phyloP scores from a whole-genome alignment of 2,888 invertebrate genomes.

The Hymenopus coronatus region DNA sequence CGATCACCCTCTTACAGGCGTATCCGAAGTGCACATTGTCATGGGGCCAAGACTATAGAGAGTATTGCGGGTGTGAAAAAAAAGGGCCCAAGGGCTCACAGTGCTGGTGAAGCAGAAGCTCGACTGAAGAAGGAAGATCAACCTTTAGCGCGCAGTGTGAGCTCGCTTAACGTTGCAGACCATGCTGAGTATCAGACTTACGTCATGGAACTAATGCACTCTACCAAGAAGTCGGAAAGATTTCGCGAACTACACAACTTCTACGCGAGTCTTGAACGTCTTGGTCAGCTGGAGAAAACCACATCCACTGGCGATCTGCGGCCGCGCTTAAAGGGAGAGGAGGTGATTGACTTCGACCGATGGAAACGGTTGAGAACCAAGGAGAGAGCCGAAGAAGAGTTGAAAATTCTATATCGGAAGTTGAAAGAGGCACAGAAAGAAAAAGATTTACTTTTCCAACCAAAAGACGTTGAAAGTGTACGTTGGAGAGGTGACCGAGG shows the following conservation, averaged over 20 bases:
- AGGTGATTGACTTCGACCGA: conserved; percentile 81
- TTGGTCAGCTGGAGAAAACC: conserved; percentile 75
- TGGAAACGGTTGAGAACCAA: conserved; percentile 79
- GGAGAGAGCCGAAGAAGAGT: conserved; percentile 78
- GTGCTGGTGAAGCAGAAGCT: conserved; percentile 61
- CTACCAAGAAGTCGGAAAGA: conserved; percentile 62
- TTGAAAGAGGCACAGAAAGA: conserved; percentile 75
- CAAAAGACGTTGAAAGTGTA: conserved; percentile 68
- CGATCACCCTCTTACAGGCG: conserved; percentile 66
- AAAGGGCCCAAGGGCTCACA: conserved; percentile 59
- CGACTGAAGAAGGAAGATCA: conserved; percentile 32
- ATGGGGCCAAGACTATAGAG: conserved; percentile 46
- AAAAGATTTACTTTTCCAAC: conserved; percentile 78
- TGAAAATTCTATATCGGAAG: conserved; percentile 72
- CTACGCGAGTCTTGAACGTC: conserved; percentile 79
- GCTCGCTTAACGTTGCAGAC: conserved; percentile 48
- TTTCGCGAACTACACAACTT: conserved; percentile 84
- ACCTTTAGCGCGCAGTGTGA: conserved; percentile 47
- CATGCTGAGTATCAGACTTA: conserved; percentile 68
- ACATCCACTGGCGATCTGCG: conserved; percentile 68
- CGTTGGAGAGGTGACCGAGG: conserved; percentile 80
- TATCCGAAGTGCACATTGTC: conserved; percentile 55
- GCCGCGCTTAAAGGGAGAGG: conserved; percentile 71
- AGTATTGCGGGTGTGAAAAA: conserved; percentile 45
- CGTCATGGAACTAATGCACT: conserved; percentile 59